phyloP scores from a whole-genome alignment of 2,888 invertebrate genomes.

The Daptonema setosum region DNA sequence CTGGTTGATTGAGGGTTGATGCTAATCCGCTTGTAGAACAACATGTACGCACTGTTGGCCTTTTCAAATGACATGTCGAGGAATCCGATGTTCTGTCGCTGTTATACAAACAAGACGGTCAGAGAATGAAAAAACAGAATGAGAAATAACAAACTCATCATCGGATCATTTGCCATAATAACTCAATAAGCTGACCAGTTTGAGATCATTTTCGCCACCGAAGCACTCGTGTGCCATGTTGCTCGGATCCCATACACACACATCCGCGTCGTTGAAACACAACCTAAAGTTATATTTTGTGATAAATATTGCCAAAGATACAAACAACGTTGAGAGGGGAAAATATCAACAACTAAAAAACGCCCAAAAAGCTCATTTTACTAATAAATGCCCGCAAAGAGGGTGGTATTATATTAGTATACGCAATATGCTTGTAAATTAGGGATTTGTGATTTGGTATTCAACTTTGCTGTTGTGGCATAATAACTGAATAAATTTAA shows the following conservation, averaged over 20 bases:
- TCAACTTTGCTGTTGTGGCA: no score
- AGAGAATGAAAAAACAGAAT: constrained; percentile 2
- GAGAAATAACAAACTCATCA: no score
- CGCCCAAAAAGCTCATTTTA: no score
- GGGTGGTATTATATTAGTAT: no score
- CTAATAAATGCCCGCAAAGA: no score
- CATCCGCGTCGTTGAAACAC: constrained; percentile 32
- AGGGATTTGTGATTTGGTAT: no score
- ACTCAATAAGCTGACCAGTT: constrained; percentile 26
- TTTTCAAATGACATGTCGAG: constrained; percentile 94
- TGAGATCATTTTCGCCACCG: constrained; percentile 85
- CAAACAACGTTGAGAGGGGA: background rate
- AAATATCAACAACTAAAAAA: no score
- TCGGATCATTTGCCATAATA: no score
- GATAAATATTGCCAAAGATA: background rate
- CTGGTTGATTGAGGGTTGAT: background rate
- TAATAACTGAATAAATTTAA: no score
- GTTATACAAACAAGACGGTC: background rate
- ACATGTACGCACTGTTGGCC: constrained; percentile 88
- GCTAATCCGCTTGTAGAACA: constrained; percentile 71
- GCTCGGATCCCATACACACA: constrained; percentile 73
- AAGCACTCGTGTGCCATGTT: constrained; percentile 86
- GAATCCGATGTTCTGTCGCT: constrained; percentile 41
- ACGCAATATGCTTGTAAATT: no score
- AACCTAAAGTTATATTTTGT: constrained; percentile 21